Percentiles rank a stretch among this genome's conserved stretches.
Conservation (phyloP, 35 echinoderm and acorn worm genomes). For the Lytechinus pictus region DNA sequence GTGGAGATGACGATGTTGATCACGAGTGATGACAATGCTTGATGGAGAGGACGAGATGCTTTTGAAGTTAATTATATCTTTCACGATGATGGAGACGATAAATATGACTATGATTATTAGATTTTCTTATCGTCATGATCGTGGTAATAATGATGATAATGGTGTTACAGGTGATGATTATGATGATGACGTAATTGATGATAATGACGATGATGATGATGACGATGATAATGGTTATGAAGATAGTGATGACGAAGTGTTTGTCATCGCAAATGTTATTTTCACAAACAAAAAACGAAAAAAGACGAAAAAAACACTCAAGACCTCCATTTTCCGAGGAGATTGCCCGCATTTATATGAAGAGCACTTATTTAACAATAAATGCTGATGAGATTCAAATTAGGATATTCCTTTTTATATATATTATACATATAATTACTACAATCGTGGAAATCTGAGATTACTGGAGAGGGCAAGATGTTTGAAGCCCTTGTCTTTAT, state of each 20-base stretch:
- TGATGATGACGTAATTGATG: neutral
- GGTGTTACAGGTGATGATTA: neutral
- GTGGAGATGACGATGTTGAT: neutral
- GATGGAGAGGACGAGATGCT: too few relatives aligned
- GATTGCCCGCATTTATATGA: neutral
- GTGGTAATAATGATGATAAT: neutral
- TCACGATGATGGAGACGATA: too few relatives aligned
- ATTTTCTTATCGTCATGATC: too few relatives aligned
- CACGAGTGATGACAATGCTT: neutral
- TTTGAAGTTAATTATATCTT: too few relatives aligned
- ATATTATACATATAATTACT: too few relatives aligned
- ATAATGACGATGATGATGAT: neutral
- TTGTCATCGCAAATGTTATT: neutral
- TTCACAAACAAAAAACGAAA: neutral
- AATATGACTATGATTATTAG: too few relatives aligned
- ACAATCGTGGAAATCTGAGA: neutral
- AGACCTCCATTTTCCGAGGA: neutral
- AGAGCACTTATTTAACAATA: neutral
- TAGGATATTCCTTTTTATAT: too few relatives aligned
- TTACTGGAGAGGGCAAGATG: neutral
- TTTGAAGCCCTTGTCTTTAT: neutral
- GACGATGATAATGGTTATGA: neutral
- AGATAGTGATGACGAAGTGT: neutral
- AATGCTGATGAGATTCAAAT: too few relatives aligned
- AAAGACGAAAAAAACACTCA: neutral